Conservation (phyloP, 2,888 invertebrate genomes). For the Coelopa pilipes region DNA sequence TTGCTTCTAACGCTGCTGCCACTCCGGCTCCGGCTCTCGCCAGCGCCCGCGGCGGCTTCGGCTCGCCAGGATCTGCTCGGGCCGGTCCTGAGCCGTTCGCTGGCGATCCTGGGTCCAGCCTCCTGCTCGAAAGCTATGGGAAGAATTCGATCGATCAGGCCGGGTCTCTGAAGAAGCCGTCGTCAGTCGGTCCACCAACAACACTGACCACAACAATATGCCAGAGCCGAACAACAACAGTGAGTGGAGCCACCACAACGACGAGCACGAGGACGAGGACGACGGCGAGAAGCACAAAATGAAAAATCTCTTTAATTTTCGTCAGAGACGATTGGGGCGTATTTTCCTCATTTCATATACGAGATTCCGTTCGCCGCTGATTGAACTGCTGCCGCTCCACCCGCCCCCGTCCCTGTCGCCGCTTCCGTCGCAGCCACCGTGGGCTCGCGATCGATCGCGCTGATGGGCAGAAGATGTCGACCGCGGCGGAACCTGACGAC, state of each 20-base stretch:
- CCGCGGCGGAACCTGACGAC: constrained; percentile 17
- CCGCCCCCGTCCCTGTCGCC: background rate
- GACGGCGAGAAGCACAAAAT: constrained; percentile 15
- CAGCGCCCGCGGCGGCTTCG: too few relatives aligned
- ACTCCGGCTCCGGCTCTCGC: too few relatives aligned
- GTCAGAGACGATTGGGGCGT: constrained; percentile 54
- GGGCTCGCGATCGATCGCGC: background rate
- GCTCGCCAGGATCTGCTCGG: too few relatives aligned
- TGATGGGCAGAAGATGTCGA: constrained; percentile 13
- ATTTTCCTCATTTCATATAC: constrained; percentile 44
- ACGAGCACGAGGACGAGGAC: background rate
- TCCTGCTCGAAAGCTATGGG: too few relatives aligned
- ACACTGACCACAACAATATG: too few relatives aligned
- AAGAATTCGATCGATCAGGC: too few relatives aligned
- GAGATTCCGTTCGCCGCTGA: constrained; percentile 29
- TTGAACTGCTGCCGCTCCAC: constrained; percentile 44
- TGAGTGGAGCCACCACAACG: constrained; percentile 2
- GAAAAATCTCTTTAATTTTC: constrained; percentile 44
- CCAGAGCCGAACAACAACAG: background rate
- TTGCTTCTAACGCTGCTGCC: too few relatives aligned
- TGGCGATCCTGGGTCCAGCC: too few relatives aligned
- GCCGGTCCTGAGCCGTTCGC: too few relatives aligned
- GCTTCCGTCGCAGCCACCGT: too few relatives aligned
- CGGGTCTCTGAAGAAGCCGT: too few relatives aligned
- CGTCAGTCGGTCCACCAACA: too few relatives aligned